Conservation (phyloP, 2,797 vertebrate species). For the Sebastes jordani region DNA sequence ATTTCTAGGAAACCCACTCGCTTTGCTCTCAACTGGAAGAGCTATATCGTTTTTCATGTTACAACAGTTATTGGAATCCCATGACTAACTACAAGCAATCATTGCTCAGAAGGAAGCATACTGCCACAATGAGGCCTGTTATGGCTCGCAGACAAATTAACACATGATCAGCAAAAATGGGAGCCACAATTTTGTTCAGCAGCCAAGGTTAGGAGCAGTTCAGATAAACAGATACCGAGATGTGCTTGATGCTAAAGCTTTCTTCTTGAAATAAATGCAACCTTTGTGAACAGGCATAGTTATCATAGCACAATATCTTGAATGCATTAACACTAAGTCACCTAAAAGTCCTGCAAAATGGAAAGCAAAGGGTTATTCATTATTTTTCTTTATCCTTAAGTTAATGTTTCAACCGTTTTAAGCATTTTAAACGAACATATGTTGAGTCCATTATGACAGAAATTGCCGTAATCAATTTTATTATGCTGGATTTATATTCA, state of each 20-base stretch:
- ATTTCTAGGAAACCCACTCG: background rate
- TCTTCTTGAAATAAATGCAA: background rate
- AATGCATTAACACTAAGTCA: background rate
- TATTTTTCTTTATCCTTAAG: background rate
- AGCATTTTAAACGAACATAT: background rate
- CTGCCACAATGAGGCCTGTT: conserved; percentile 46
- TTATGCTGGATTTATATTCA: background rate
- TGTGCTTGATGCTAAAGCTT: background rate
- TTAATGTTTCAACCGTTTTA: background rate
- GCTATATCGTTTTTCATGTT: conserved; percentile 18
- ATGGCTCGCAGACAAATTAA: conserved; percentile 47
- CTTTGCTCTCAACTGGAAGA: background rate
- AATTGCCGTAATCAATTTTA: background rate
- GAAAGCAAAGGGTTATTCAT: background rate
- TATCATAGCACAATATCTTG: background rate
- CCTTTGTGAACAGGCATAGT: background rate
- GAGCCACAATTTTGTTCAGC: conserved; percentile 26
- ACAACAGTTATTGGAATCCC: conserved; percentile 16
- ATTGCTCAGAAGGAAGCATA: conserved; percentile 18
- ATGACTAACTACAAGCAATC: conserved; percentile 46
- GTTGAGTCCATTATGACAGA: background rate
- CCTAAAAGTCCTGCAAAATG: background rate
- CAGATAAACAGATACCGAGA: background rate
- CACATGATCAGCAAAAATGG: conserved; percentile 29
- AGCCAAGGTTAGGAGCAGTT: conserved; percentile 39